Percentiles rank a stretch among this genome's conserved stretches.
phyloP scores from a whole-genome alignment of 2,113 vertebrate genomes.

The Rhegmatorhina hoffmannsi region DNA sequence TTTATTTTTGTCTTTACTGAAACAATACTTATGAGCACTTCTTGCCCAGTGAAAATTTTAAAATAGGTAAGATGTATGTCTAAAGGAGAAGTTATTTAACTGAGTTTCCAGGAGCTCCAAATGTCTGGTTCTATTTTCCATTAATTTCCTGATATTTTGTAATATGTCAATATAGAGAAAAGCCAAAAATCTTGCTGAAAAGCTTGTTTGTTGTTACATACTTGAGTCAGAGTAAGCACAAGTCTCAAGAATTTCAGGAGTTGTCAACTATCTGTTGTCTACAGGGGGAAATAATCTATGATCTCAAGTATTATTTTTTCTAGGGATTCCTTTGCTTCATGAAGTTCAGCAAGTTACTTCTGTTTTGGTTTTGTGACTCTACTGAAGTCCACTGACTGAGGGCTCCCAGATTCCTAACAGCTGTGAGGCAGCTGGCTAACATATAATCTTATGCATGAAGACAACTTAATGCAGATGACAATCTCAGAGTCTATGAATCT shows the following conservation, averaged over 20 bases:
- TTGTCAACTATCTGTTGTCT: neutral
- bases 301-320: neutral
- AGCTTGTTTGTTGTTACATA: neutral
- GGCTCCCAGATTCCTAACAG: neutral
- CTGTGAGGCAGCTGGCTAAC: neutral
- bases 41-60: neutral
- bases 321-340: neutral
- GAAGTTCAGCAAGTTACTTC: neutral
- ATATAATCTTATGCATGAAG: neutral
- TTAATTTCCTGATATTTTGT: neutral
- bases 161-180: neutral
- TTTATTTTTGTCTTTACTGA: neutral
- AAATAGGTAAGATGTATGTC: neutral
- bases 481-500: neutral
- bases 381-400: neutral
- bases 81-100: neutral
- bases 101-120: neutral
- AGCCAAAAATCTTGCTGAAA: neutral
- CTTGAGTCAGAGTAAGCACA: neutral
- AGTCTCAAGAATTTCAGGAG: neutral
- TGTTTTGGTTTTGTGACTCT: neutral
- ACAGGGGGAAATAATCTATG: neutral
- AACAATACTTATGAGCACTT: neutral
- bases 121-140: neutral
- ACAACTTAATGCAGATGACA: neutral